phyloP scores from a whole-genome alignment of 2,888 invertebrate genomes.

The Apamea monoglypha region DNA sequence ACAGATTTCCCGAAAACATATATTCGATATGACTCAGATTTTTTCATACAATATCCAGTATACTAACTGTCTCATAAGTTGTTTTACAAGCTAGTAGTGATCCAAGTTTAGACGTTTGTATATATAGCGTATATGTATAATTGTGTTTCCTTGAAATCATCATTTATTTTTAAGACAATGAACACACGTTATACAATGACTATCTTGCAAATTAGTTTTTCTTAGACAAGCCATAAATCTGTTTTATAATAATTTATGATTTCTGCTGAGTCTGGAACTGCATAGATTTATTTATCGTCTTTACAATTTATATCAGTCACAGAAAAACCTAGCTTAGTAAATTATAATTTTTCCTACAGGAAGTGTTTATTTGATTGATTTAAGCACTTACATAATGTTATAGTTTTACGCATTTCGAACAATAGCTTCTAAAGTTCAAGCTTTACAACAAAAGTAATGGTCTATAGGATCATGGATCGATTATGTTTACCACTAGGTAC shows the following conservation, averaged over 20 bases:
- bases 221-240: conserved; percentile 23
- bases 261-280: neutral
- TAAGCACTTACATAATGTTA: conserved; percentile 54
- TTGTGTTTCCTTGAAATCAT: conserved; percentile 37
- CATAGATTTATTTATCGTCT: neutral
- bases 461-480: conserved; percentile 41
- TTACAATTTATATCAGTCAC: neutral
- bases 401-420: conserved; percentile 53
- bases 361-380: conserved; percentile 40
- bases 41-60: conserved; percentile 17
- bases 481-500: conserved; percentile 21
- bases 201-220: conserved; percentile 25
- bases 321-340: neutral
- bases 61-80: conserved; percentile 1
- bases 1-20: conserved; percentile 25
- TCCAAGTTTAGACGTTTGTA: conserved; percentile 23
- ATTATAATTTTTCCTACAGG: conserved; percentile 15
- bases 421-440: conserved; percentile 50
- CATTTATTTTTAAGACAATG: conserved; percentile 42
- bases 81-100: conserved; percentile 24
- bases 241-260: conserved; percentile 19
- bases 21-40: conserved; percentile 39
- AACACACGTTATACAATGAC: conserved; percentile 44
- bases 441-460: conserved; percentile 52
- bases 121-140: neutral